phyloP scores from a whole-genome alignment of 2,797 vertebrate species.

The Pogonophryne albipinna region DNA sequence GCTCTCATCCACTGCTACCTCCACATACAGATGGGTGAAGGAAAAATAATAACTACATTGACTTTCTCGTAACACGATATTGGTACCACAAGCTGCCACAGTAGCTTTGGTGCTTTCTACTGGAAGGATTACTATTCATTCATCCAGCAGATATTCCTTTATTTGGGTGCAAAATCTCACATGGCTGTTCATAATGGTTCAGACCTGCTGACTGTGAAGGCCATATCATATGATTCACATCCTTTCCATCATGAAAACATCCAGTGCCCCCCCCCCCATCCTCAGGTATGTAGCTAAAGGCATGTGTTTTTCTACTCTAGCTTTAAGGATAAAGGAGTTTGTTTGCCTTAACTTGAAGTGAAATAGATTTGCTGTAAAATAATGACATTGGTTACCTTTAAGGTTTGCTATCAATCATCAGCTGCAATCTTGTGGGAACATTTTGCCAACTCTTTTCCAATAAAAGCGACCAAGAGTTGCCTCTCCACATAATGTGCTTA shows the following conservation, averaged over 20 bases:
- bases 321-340: background rate
- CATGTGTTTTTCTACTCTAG: slow-evolving; percentile 5
- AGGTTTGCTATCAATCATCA: too few species aligned
- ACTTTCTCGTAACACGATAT: background rate
- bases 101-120: slow-evolving; percentile 11
- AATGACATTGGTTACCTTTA: too few species aligned
- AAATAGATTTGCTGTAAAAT: too few species aligned
- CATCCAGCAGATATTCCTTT: slow-evolving; percentile 48
- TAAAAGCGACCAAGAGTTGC: too few species aligned
- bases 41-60: slow-evolving; percentile 1
- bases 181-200: slow-evolving; percentile 18
- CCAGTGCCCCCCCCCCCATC: background rate
- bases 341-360: too few species aligned
- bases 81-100: background rate
- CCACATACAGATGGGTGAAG: background rate
- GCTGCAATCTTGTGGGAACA: too few species aligned
- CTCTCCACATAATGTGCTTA: too few species aligned
- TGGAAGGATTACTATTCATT: slow-evolving; percentile 23
- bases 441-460: too few species aligned
- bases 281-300: slow-evolving; percentile 8
- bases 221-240: slow-evolving; percentile 61
- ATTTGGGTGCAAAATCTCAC: slow-evolving; percentile 43
- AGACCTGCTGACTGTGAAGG: slow-evolving; percentile 26
- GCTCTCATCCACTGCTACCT: background rate
- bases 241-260: slow-evolving; percentile 15